Base-by-base conservation (phyloP, 2,797 vertebrate genomes). In the Toxotes lorentzi region DNA sequence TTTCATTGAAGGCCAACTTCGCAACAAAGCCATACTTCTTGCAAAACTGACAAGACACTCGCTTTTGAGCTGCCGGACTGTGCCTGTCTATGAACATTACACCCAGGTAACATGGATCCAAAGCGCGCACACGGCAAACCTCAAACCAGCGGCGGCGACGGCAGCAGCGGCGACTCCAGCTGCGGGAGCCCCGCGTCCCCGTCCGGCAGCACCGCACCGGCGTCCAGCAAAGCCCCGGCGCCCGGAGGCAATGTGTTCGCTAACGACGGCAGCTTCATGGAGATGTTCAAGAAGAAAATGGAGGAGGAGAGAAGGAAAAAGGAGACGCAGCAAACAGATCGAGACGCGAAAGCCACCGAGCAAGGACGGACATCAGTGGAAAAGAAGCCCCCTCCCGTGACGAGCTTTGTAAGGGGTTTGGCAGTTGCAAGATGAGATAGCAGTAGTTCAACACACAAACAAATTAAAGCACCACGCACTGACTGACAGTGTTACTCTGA, bases 201-300 rank as follows among this genome's bases (percentile, higher is more conserved):
- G 3, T 80, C 88, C 30, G 24, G 86, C 65, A 94, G 92, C 73
- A 83, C 90, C 7, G 84, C 86, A 0, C 81, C 65, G 43, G 40
- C 76, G 0, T 21, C 57, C 3, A 89, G 94, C 32, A 61, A 41
- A 30, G 40, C 84, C 48, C 7, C 77, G 51, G 7, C 2, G 43
- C 57, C 92, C 5, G 85, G 81, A 1, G 95, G 95, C 24, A 99
- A 99, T 90, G 94, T 87, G 21, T 98, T 98, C 92, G 97, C 97
- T 16, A 99, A 99, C 92, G 97, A 99, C 75, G 97, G 97, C 82
- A 98, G 97, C 94, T 99, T 99, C 93, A 94, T 99, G 95, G 97
- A 97, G 94, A 95, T 99, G 76, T 98, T 99, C 94, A 99, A 98
- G 94, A 97, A 97, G 91, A 97, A 97, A 91, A 98, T 89, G 97